Evolutionary conservation across 2,888 invertebrate genomes (phyloP).

Genomic region (Cenopis cana): DNA sequence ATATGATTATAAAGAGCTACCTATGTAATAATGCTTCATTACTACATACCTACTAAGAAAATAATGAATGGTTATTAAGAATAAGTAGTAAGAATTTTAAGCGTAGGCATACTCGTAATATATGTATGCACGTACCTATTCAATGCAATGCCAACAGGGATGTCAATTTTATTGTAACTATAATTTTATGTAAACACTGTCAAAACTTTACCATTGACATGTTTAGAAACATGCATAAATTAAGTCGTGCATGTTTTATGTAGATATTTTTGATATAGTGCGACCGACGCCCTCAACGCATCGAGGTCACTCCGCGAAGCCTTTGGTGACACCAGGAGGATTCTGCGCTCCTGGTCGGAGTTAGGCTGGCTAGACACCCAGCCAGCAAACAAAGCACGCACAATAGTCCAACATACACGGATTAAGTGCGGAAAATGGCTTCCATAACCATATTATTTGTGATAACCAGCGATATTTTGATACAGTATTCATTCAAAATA

Average conservation of each 20-base stretch:
- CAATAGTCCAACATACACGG: too few species aligned
- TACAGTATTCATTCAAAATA: too few species aligned
- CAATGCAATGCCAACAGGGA: slow-evolving; percentile 23
- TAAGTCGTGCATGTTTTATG: neutral
- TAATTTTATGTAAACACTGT: slow-evolving; percentile 10
- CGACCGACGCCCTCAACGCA: too few species aligned
- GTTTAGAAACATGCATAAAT: neutral
- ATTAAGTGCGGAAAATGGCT: too few species aligned
- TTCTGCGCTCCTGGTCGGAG: too few species aligned
- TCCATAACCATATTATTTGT: too few species aligned
- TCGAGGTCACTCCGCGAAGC: too few species aligned
- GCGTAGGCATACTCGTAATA: slow-evolving; percentile 30
- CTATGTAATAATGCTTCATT: slow-evolving; percentile 3
- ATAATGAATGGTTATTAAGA: neutral
- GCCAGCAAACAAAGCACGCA: too few species aligned
- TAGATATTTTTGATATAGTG: too few species aligned
- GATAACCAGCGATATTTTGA: too few species aligned
- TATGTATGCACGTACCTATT: slow-evolving; percentile 16
- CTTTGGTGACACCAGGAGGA: too few species aligned
- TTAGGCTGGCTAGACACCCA: too few species aligned
- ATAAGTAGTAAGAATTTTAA: slow-evolving; percentile 5
- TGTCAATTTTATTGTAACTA: slow-evolving; percentile 11
- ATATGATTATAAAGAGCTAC: slow-evolving; percentile 4
- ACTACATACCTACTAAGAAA: neutral
- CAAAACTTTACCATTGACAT: neutral